phyloP scores from a whole-genome alignment of 2,113 vertebrate species.

The Cricetomys ansorgei region DNA sequence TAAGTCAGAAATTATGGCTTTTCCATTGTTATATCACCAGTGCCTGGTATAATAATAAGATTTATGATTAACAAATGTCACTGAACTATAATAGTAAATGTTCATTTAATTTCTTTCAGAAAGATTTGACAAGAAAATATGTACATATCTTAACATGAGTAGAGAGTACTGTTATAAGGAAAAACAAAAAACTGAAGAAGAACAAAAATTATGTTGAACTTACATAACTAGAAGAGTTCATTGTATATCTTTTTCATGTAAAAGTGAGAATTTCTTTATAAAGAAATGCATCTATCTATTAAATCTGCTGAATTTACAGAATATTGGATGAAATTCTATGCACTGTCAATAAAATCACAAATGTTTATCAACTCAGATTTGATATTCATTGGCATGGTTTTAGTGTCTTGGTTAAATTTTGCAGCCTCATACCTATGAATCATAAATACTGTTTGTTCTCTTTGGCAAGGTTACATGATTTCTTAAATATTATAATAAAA shows the following conservation, averaged over 20 bases:
- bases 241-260: neutral
- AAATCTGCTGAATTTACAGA: neutral
- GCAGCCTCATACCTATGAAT: neutral
- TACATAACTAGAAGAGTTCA: neutral
- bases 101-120: neutral
- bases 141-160: neutral
- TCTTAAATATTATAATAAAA: slow-evolving; percentile 45
- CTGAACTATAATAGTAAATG: neutral
- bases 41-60: neutral
- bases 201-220: neutral
- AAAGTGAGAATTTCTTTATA: neutral
- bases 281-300: neutral
- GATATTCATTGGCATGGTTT: neutral
- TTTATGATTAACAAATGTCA: neutral
- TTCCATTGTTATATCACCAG: neutral
- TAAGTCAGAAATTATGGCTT: neutral
- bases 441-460: slow-evolving; percentile 21
- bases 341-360: neutral
- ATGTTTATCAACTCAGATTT: neutral
- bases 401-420: slow-evolving; percentile 10
- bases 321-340: neutral
- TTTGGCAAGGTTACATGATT: neutral
- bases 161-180: neutral
- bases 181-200: neutral
- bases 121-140: neutral